phyloP scores from a whole-genome alignment of 2,797 vertebrate genomes.

The Aldrovandia affinis region DNA sequence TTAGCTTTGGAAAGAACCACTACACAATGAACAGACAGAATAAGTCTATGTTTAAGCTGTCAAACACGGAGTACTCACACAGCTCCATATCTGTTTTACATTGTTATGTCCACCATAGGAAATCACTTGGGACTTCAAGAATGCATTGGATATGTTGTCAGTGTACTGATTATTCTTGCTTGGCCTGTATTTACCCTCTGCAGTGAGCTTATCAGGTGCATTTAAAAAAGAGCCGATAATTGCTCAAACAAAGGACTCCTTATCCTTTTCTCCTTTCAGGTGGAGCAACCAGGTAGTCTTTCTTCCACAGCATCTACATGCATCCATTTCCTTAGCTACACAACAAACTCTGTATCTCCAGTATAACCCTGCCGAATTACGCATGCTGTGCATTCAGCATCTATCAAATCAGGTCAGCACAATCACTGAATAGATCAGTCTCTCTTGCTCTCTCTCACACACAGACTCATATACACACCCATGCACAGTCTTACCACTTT shows the following conservation, averaged over 20 bases:
- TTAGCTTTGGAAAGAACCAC: not conserved
- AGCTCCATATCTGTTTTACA: not conserved
- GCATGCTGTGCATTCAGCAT: not conserved
- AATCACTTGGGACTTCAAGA: too few relatives aligned
- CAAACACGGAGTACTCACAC: not conserved
- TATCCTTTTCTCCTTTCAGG: not conserved
- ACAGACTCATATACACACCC: too few relatives aligned
- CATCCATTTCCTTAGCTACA: not conserved
- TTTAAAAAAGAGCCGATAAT: not conserved
- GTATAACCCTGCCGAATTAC: not conserved
- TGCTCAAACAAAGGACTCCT: not conserved
- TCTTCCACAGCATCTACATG: not conserved
- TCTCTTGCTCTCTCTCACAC: conserved; percentile 15
- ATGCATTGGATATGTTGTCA: not conserved
- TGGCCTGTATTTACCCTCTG: not conserved
- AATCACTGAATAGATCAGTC: too few relatives aligned
- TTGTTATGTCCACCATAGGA: too few relatives aligned
- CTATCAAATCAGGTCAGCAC: not conserved
- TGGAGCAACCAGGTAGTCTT: not conserved
- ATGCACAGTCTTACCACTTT: conserved; percentile 23
- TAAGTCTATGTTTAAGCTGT: not conserved
- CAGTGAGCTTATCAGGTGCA: not conserved
- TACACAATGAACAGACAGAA: not conserved
- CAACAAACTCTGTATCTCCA: not conserved
- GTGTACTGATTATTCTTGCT: not conserved